Conservation (phyloP, 2,888 invertebrate species). For the Noctua comes region DNA sequence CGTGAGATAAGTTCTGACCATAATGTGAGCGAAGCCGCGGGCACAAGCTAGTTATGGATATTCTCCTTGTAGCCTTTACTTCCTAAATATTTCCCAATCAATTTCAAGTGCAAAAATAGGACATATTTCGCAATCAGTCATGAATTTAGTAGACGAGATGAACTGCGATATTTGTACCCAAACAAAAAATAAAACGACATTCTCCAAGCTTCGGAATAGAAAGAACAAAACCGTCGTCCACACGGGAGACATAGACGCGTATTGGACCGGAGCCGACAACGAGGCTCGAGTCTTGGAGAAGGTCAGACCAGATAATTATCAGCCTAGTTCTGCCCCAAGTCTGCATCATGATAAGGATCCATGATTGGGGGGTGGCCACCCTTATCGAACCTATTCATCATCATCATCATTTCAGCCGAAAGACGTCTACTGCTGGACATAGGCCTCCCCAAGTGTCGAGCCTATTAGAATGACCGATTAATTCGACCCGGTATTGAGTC, state of each 20-base stretch:
- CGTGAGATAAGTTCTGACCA: not conserved
- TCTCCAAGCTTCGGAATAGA: slow-evolving; percentile 22
- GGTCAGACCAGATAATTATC: slow-evolving; percentile 38
- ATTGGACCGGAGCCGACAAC: not conserved
- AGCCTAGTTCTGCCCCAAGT: not conserved
- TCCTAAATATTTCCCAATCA: not conserved
- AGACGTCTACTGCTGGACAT: too few species aligned
- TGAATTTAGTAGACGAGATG: slow-evolving; percentile 33
- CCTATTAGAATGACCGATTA: not conserved
- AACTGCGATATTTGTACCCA: slow-evolving; percentile 26
- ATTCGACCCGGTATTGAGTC: not conserved
- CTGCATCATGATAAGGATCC: not conserved
- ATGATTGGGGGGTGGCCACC: not conserved
- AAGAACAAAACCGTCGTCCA: slow-evolving; percentile 18
- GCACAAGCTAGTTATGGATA: not conserved
- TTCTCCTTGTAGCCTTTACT: not conserved
- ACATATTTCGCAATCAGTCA: slow-evolving; percentile 45
- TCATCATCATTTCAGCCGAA: too few species aligned
- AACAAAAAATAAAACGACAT: slow-evolving; percentile 1
- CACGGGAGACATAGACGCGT: slow-evolving; percentile 32
- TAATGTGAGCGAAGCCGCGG: not conserved
- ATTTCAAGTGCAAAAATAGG: slow-evolving; percentile 56
- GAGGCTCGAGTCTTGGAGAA: slow-evolving; percentile 40
- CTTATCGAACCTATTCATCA: not conserved
- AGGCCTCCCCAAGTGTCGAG: too few species aligned